Conservation (phyloP, 2,888 invertebrate genomes). For the Aphrophora alni region DNA sequence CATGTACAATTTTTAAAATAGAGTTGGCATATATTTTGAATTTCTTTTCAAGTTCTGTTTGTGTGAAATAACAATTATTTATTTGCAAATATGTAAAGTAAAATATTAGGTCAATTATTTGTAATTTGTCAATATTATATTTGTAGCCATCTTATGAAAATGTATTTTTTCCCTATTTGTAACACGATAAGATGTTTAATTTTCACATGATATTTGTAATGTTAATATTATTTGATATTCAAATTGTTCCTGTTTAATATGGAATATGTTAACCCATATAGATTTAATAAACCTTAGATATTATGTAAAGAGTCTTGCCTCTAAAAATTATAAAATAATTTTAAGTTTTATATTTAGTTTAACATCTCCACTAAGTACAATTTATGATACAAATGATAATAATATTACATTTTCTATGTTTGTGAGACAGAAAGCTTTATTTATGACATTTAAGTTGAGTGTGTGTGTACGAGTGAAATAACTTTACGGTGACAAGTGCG, state of each 20-base stretch:
- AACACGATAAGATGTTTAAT: neutral
- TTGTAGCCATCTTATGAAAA: neutral
- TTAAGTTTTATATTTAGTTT: neutral
- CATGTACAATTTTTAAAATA: conserved; percentile 22
- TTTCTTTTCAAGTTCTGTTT: neutral
- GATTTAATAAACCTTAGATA: conserved; percentile 7
- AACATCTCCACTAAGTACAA: conserved; percentile 42
- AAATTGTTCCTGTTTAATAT: conserved; percentile 11
- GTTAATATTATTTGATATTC: conserved; percentile 3
- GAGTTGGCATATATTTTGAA: neutral
- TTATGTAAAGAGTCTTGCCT: neutral
- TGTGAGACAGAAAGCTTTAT: conserved; percentile 15
- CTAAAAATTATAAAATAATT: neutral
- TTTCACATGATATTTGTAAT: neutral
- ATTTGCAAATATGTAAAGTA: conserved; percentile 3
- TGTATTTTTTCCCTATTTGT: neutral
- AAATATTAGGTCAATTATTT: neutral
- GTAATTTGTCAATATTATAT: neutral
- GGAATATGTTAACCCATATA: conserved; percentile 16
- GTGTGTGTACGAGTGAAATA: conserved; percentile 17
- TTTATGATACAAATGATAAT: conserved; percentile 15
- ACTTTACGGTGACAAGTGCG: conserved; percentile 23
- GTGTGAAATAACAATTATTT: neutral
- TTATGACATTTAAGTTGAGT: conserved; percentile 25
- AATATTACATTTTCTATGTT: conserved; percentile 1